phyloP scores from a whole-genome alignment of 92 coral and sea anemone genomes.

The Plumapathes pennacea region DNA sequence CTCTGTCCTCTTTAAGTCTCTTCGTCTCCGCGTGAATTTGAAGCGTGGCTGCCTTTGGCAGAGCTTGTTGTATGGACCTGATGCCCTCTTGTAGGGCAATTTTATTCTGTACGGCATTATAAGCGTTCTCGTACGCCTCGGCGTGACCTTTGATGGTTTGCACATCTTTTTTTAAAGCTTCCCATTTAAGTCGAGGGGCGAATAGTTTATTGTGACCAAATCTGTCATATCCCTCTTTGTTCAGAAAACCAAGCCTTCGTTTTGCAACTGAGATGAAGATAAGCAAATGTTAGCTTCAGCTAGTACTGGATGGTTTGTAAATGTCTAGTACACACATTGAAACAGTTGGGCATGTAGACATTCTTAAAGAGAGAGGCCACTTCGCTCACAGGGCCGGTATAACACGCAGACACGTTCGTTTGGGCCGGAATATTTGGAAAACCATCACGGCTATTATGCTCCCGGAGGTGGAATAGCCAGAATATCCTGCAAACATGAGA shows the following conservation, averaged over 20 bases:
- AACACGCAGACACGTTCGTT: too few species aligned
- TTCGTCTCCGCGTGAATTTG: background rate
- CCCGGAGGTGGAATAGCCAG: too few species aligned
- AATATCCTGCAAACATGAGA: too few species aligned
- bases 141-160: background rate
- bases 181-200: slow-evolving; percentile 23
- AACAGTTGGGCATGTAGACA: too few species aligned
- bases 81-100: background rate
- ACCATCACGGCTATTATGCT: too few species aligned
- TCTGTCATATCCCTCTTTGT: slow-evolving; percentile 13
- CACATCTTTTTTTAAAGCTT: background rate
- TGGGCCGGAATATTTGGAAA: too few species aligned
- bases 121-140: background rate
- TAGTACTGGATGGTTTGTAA: too few species aligned
- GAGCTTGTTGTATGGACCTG: background rate
- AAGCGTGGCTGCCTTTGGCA: background rate
- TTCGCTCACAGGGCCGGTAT: too few species aligned
- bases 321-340: too few species aligned
- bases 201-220: slow-evolving; percentile 8
- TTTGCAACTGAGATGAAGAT: slow-evolving; percentile 3
- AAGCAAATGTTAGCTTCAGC: too few species aligned
- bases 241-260: slow-evolving; percentile 11
- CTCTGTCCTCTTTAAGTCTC: slow-evolving; percentile 6
- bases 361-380: too few species aligned
- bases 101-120: background rate